Base-by-base conservation (phyloP, 2,113 vertebrate genomes). In the Chascanopsetta lugubris region DNA sequence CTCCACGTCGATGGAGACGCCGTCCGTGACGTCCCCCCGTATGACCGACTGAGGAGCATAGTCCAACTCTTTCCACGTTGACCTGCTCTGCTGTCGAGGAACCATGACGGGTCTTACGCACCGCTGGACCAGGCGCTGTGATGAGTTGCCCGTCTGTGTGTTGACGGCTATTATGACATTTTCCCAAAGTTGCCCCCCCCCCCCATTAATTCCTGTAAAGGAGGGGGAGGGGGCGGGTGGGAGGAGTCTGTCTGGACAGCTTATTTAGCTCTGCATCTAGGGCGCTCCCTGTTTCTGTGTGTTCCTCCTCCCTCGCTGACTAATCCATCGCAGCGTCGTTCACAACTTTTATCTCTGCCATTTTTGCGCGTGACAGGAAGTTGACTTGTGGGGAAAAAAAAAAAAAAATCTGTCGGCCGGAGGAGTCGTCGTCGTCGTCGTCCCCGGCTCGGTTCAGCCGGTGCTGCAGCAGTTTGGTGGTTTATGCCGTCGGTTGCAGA, bases 401-500 rank as follows among this genome's bases (percentile, higher is more conserved):
- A 27, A 74, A 40, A 69, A 58, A 75, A 82, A 82, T 77, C 59
- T n/a, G n/a, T n/a, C n/a, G n/a, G n/a, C n/a, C n/a, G n/a, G n/a
- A n/a, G n/a, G n/a, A n/a, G n/a, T n/a, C n/a, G n/a, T n/a, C n/a
- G n/a, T n/a, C n/a, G n/a, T n/a, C n/a, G n/a, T n/a, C n/a, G n/a
- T n/a, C n/a, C n/a, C n/a, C n/a, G n/a, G n/a, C n/a, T 72, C 57
- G 68, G 65, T 77, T 80, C 62, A 76, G 75, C 56, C 18, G 21
- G 50, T 58, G 58, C 67, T 67, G 61, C 43, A 26, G 55, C 64
- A 74, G 79, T 80, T 71, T 72, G 74, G 74, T 74, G 69, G 77
- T 79, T 67, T 88, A 61, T 81, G 63, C 74, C 61, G 74, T n/a
- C 51, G 56, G 75, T 79, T 69, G 89, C 77, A 83, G 80, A 83